Conservation (phyloP, 1,140 invertebrate species). For the Philotrypesis tridentata region DNA sequence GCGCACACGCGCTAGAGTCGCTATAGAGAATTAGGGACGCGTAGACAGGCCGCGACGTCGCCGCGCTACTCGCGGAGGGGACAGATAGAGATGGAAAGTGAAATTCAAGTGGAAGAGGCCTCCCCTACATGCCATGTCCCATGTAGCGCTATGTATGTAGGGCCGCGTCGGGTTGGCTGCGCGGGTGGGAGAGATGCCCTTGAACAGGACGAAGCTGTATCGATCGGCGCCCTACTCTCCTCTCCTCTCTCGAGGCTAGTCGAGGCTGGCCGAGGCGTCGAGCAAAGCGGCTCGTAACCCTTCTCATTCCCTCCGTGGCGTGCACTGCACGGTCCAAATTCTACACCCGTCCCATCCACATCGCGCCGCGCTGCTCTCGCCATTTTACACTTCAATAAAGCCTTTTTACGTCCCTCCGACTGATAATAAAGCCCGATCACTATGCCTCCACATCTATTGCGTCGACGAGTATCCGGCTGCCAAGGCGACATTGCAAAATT, state of each 20-base stretch:
- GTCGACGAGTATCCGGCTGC: not conserved
- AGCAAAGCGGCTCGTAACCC: conserved; percentile 30
- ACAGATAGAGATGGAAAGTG: conserved; percentile 44
- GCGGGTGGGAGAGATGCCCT: conserved; percentile 46
- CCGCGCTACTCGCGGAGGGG: too few relatives aligned
- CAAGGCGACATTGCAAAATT: conserved; percentile 44
- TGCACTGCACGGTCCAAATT: too few relatives aligned
- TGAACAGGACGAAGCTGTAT: conserved; percentile 51
- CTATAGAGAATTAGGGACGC: too few relatives aligned
- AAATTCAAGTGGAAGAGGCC: conserved; percentile 47
- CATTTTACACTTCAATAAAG: conserved; percentile 60
- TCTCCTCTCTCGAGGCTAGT: not conserved
- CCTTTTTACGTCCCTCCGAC: conserved; percentile 52
- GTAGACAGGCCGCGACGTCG: too few relatives aligned
- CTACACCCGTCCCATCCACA: conserved; percentile 46
- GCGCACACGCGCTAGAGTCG: too few relatives aligned
- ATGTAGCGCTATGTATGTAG: too few relatives aligned
- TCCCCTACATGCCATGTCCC: too few relatives aligned
- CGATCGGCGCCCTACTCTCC: conserved; percentile 50
- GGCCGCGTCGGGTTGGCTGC: not conserved
- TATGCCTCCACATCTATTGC: too few relatives aligned
- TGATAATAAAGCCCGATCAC: conserved; percentile 12
- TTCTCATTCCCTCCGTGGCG: conserved; percentile 46
- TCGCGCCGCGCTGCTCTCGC: conserved; percentile 30
- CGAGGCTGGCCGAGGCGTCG: too few relatives aligned